Evolutionary conservation across 1,140 invertebrate species (phyloP).

Genomic region (Lucilia cuprina): DNA sequence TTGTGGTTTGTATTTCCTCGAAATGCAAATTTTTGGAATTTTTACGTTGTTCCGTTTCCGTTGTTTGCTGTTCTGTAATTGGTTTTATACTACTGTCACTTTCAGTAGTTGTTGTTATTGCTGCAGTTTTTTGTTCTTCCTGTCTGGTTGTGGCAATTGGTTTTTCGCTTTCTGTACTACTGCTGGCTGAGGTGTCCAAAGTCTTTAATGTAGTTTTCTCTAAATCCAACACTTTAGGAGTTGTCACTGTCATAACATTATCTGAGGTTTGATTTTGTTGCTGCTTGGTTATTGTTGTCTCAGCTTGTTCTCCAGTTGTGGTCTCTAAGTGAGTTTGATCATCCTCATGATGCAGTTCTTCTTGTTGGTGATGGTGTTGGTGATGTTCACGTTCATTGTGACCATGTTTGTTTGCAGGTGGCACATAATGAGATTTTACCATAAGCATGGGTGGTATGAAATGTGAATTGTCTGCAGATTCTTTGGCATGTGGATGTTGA

Average conservation of each 20-base stretch:
- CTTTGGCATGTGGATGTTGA: conserved; percentile 48
- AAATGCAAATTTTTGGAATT: conserved; percentile 20
- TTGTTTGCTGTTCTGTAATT: conserved; percentile 5
- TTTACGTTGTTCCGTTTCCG: conserved; percentile 22
- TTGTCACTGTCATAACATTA: neutral
- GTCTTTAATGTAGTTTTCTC: neutral
- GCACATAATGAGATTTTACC: conserved; percentile 60
- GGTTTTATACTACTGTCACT: conserved; percentile 6
- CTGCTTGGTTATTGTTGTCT: neutral
- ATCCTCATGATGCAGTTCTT: neutral
- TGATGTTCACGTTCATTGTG: conserved; percentile 40
- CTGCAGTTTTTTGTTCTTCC: neutral
- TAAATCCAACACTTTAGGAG: conserved; percentile 11
- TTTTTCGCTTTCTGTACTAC: neutral
- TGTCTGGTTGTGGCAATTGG: neutral
- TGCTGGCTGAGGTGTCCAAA: neutral
- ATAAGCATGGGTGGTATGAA: conserved; percentile 62
- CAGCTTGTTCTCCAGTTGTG: neutral
- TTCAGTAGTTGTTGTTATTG: conserved; percentile 3
- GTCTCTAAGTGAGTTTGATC: neutral
- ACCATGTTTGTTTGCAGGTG: conserved; percentile 48
- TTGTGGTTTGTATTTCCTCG: neutral
- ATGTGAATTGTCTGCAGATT: conserved; percentile 56
- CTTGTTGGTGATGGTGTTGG: conserved; percentile 31
- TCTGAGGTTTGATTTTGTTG: neutral